Base-by-base conservation (phyloP, 2,113 vertebrate species). In the Callithrix jacchus region DNA sequence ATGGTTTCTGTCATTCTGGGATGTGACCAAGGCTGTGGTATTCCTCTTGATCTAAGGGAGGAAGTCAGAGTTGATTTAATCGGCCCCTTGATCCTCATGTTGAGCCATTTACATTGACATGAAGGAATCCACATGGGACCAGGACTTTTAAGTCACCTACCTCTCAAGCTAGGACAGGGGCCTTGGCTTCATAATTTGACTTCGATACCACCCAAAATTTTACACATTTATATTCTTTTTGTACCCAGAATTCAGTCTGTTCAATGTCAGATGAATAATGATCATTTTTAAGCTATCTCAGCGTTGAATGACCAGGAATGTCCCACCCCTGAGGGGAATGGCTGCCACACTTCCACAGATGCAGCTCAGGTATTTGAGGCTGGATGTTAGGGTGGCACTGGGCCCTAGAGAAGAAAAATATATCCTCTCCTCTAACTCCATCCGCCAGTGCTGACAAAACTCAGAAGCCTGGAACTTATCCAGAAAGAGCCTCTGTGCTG, bases 171-270 rank as follows among this genome's bases (percentile, higher is more conserved):
- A 52, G 37, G 42, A 45, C 8, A 68, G 1, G 45, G 27, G 17
- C 13, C 18, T 84, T 96, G 45, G 84, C 18, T 80, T 96, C 35
- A 76, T 66, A 66, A 66, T 91, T 85, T 94, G 40, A 47, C 30
- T 89, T 92, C 45, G n/a, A 14, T 56, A 4, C 37, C 52, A 42
- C 23, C 32, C 73, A 76, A 11, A 81, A 5, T 83, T 87, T 95
- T 37, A 84, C 18, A 76, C 27, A 6, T 91, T 82, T 77, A 14
- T 37, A 30, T 1, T 42, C 2, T 1, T 82, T 96, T 90, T 68
- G 14, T 64, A 93, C 32, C 45, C 23, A 52, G 77, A 87, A 23
- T 85, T 83, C 85, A 16, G 30, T 47, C 32, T 82, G 4, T 83
- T 49, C 18, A 52, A 40, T 17, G 56, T 54, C 25, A 93, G 18